phyloP scores from a whole-genome alignment of 2,888 invertebrate genomes.

The Yponomeuta evonymella region DNA sequence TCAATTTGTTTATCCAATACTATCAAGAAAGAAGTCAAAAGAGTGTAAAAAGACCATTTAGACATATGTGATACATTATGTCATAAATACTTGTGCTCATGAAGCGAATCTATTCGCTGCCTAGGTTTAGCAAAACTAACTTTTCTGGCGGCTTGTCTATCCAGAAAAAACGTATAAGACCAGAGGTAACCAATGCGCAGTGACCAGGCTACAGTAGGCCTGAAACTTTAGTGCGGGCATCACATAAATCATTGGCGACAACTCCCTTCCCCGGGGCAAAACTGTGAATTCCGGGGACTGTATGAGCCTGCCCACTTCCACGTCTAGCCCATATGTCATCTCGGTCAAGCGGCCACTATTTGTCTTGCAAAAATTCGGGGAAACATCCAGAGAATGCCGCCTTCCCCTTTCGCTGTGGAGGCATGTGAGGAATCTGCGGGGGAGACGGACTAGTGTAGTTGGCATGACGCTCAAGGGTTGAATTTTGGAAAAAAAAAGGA shows the following conservation, averaged over 20 bases:
- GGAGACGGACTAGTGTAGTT: slow-evolving; percentile 12
- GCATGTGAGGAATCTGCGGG: slow-evolving; percentile 32
- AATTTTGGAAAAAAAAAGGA: not conserved
- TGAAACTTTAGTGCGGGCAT: slow-evolving; percentile 28
- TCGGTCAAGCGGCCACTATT: slow-evolving; percentile 62
- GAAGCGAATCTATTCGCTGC: slow-evolving; percentile 31
- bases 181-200: slow-evolving; percentile 29
- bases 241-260: slow-evolving; percentile 41
- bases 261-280: slow-evolving; percentile 31
- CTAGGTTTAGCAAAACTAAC: not conserved
- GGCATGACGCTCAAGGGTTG: not conserved
- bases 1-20: no score
- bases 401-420: slow-evolving; percentile 32
- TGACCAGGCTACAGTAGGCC: slow-evolving; percentile 36
- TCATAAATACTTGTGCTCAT: slow-evolving; percentile 55
- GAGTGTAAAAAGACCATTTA: not conserved
- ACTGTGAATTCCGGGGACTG: slow-evolving; percentile 53
- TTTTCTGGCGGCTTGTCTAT: not conserved
- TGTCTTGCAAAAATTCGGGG: slow-evolving; percentile 71
- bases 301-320: slow-evolving; percentile 43
- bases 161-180: not conserved
- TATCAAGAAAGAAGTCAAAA: not conserved
- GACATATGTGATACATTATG: not conserved
- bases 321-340: slow-evolving; percentile 61
- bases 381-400: slow-evolving; percentile 58